Percentiles rank a stretch among this genome's conserved stretches.
phyloP scores from a whole-genome alignment of 2,797 vertebrate genomes.

The Clarias laeviceps region DNA sequence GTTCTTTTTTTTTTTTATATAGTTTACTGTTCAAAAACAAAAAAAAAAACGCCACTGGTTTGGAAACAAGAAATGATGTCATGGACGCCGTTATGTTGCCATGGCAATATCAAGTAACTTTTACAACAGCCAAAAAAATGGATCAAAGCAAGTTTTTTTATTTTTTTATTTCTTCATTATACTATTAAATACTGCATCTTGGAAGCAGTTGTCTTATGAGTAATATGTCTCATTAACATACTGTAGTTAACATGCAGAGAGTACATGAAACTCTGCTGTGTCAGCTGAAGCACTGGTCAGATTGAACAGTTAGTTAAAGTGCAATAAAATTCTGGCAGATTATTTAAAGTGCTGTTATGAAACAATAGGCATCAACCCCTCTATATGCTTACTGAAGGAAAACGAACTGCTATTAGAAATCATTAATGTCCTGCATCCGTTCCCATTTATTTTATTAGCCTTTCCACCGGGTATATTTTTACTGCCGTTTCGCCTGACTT shows the following conservation, averaged over 20 bases:
- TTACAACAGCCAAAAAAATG: neutral
- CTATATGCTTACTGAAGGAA: neutral
- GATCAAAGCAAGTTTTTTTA: neutral
- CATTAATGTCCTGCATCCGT: neutral
- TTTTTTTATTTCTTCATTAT: no score
- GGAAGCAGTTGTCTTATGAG: neutral
- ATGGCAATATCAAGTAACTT: neutral
- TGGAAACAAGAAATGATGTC: neutral
- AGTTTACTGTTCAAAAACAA: no score
- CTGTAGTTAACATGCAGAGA: neutral
- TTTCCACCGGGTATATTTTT: neutral
- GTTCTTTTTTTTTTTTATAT: no score
- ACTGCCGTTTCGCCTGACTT: neutral
- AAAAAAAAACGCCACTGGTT: neutral
- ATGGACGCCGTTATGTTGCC: neutral
- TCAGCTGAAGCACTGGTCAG: neutral
- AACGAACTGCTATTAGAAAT: constrained; percentile 6
- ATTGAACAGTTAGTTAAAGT: neutral
- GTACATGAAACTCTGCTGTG: neutral
- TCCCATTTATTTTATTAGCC: neutral
- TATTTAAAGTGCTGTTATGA: neutral
- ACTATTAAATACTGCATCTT: neutral
- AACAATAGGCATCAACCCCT: neutral
- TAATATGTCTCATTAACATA: no score
- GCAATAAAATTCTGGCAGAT: neutral